Evolutionary conservation across 2,888 invertebrate genomes (phyloP).

Genomic region (Drosophila cognata): DNA sequence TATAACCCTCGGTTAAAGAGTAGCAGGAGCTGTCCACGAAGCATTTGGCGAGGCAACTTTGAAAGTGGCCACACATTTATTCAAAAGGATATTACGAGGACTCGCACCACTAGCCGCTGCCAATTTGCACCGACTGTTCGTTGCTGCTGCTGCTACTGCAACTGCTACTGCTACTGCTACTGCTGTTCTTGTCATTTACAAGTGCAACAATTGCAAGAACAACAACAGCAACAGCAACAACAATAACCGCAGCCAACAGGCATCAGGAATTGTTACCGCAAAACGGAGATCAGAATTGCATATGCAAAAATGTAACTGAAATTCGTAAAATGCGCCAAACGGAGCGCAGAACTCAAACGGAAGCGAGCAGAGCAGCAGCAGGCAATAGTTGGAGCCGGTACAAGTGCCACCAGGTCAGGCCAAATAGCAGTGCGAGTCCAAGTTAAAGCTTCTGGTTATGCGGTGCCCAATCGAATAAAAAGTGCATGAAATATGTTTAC

Average conservation of each 20-base stretch:
- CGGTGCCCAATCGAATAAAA: conserved; percentile 66
- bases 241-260: conserved; percentile 43
- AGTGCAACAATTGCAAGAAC: conserved; percentile 54
- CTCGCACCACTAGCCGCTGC: conserved; percentile 34
- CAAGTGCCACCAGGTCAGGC: conserved; percentile 3
- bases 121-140: conserved; percentile 48
- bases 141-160: conserved; percentile 15
- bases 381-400: conserved; percentile 1
- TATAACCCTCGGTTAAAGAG: not conserved
- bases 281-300: conserved; percentile 74
- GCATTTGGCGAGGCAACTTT: conserved; percentile 44
- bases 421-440: conserved; percentile 13
- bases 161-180: conserved; percentile 21
- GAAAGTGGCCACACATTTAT: conserved; percentile 59
- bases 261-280: conserved; percentile 62
- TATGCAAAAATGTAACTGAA: conserved; percentile 74
- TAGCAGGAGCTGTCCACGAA: conserved; percentile 20
- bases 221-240: conserved; percentile 7
- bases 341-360: conserved; percentile 4
- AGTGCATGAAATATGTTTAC: conserved; percentile 72
- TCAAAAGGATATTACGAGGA: conserved; percentile 68
- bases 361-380: conserved; percentile 4
- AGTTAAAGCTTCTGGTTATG: conserved; percentile 45
- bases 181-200: conserved; percentile 66
- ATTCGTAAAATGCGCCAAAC: conserved; percentile 60